A percentile compares a stretch with the other conserved stretches of the same genome.
phyloP scores from a whole-genome alignment of 2,888 invertebrate species.

The Scaptomyza tumidula region DNA sequence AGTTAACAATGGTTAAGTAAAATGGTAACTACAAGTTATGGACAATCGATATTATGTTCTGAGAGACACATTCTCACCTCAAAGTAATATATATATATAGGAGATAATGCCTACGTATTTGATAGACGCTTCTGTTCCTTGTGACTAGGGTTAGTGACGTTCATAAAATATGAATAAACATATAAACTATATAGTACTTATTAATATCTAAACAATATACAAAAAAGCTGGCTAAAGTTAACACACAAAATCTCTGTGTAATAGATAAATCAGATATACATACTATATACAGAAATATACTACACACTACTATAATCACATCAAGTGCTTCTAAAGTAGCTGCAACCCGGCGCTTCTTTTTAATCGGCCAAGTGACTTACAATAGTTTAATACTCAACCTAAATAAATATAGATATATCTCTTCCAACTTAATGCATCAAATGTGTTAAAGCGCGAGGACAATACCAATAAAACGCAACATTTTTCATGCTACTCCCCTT shows the following conservation, averaged over 20 bases:
- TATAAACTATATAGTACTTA: slow-evolving; percentile 13
- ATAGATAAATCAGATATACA: slow-evolving; percentile 9
- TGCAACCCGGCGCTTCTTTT: slow-evolving; percentile 45
- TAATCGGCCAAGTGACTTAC: slow-evolving; percentile 61
- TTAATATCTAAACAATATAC: background rate
- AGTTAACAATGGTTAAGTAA: slow-evolving; percentile 62
- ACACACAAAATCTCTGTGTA: slow-evolving; percentile 20
- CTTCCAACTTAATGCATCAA: slow-evolving; percentile 66
- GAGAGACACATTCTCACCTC: slow-evolving; percentile 35
- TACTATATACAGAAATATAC: slow-evolving; percentile 17
- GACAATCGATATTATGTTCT: slow-evolving; percentile 68
- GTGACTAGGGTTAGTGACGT: slow-evolving; percentile 70
- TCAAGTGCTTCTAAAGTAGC: slow-evolving; percentile 58
- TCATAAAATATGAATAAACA: slow-evolving; percentile 24
- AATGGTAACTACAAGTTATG: slow-evolving; percentile 64
- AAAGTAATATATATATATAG: slow-evolving; percentile 17
- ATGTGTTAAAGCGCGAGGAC: slow-evolving; percentile 67
- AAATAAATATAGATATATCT: slow-evolving; percentile 12
- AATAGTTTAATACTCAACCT: slow-evolving; percentile 48
- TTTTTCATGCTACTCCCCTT: slow-evolving; percentile 17
- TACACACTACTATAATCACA: slow-evolving; percentile 20
- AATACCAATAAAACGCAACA: slow-evolving; percentile 47
- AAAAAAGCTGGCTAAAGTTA: slow-evolving; percentile 18
- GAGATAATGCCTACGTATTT: slow-evolving; percentile 42
- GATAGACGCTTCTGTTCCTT: slow-evolving; percentile 76